Base-by-base conservation (phyloP, 2,888 invertebrate species). In the Limenitis camilla region DNA sequence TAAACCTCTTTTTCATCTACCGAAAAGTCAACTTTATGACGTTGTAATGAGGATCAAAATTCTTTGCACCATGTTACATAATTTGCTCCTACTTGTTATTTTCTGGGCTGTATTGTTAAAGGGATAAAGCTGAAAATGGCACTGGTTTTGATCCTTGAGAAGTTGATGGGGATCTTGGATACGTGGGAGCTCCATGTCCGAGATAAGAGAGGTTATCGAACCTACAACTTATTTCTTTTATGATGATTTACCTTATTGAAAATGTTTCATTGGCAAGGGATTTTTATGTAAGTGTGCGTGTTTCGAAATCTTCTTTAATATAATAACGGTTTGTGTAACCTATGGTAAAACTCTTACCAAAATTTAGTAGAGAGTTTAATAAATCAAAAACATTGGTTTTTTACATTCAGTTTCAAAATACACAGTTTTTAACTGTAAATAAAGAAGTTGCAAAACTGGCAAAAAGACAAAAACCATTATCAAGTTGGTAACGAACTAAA, bases 191-290 rank as follows among this genome's bases (percentile, higher is more conserved):
- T 74, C 78, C 75, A 77, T 71, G 76, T 73, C 71, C 73, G 70
- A 77, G 85, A 84, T 85, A 84, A 81, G 73, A 60, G 60, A 69
- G 79, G 72, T 74, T 78, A 63, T 74, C 80, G 82, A 81, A 75
- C 82, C 59, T 58, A 45, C 56, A 60, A 64, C 65, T 68, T 63
- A 61, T 69, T 65, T 67, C 68, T 67, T 68, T 71, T 71, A 72
- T 72, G 72, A 63, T 66, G 73, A 74, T 75, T 64, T 62, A 64
- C 66, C 62, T 64, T 60, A 67, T 69, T 69, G 69, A 72, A 73
- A 70, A 67, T 55, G 61, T 68, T 70, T 66, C 68, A 65, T 66
- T 65, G 62, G 62, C 49, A 49, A 50, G 40, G 49, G 47, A 46
- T 46, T 49, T 54, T 35, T 48, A 51, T 48, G 0, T 41, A 19